phyloP scores from a whole-genome alignment of 2,113 vertebrate species.

The Neotragus pygmaeus region DNA sequence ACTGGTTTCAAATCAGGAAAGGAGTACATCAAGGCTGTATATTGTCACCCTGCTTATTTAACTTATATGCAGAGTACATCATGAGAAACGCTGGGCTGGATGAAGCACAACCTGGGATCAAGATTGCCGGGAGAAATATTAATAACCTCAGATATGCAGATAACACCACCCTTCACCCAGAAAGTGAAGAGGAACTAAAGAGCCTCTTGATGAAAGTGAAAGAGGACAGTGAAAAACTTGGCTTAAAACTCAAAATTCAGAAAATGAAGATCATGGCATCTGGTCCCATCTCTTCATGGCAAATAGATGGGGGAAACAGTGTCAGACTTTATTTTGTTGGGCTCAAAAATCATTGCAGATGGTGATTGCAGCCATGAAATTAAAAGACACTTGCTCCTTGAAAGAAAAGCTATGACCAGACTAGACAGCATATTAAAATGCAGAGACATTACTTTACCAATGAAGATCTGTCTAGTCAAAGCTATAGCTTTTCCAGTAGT shows the following conservation, averaged over 20 bases:
- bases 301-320: background rate
- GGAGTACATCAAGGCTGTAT: background rate
- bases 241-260: background rate
- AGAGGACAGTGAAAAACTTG: background rate
- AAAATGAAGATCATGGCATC: background rate
- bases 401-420: background rate
- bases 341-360: background rate
- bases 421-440: background rate
- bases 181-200: background rate
- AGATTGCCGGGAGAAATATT: background rate
- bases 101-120: background rate
- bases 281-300: background rate
- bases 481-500: background rate
- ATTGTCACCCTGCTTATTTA: background rate
- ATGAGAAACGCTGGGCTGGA: background rate
- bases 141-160: background rate
- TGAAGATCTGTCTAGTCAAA: background rate
- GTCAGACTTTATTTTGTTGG: background rate
- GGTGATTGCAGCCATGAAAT: background rate
- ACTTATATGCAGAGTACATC: background rate
- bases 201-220: background rate
- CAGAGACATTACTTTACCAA: background rate
- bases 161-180: background rate
- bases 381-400: background rate
- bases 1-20: background rate